Conservation (phyloP, 2,888 invertebrate species). For the Poecilobothrus nobilitatus region DNA sequence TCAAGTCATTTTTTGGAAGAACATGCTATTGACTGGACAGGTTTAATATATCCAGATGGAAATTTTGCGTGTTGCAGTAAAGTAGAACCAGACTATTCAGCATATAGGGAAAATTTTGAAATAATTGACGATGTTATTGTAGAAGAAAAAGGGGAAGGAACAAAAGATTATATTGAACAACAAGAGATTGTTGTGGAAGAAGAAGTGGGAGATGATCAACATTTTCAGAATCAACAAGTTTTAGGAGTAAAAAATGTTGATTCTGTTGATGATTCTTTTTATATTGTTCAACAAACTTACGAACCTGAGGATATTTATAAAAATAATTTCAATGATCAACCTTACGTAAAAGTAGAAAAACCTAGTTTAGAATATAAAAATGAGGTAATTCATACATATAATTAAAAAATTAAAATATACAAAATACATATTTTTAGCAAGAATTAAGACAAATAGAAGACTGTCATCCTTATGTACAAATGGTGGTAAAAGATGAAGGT, state of each 20-base stretch:
- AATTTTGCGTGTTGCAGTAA: neutral
- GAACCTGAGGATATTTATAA: neutral
- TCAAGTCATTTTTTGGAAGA: neutral
- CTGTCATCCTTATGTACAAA: neutral
- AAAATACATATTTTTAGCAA: too few relatives aligned
- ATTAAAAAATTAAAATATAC: too few relatives aligned
- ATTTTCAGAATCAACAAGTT: neutral
- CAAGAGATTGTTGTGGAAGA: neutral
- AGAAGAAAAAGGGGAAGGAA: neutral
- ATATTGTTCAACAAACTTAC: neutral
- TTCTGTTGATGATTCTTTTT: neutral
- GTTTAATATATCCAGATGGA: constrained; percentile 6
- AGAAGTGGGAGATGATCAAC: neutral
- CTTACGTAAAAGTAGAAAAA: neutral
- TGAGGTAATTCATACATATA: neutral
- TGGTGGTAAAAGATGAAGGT: neutral
- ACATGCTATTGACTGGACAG: neutral
- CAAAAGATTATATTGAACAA: neutral
- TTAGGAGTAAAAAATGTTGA: neutral
- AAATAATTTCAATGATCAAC: neutral
- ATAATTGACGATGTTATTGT: neutral
- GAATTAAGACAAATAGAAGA: too few relatives aligned
- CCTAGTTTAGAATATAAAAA: neutral
- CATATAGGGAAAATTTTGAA: neutral
- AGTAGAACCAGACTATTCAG: neutral